Percentiles rank a stretch among this genome's conserved stretches.
These are phyloP conservation scores for Nemoura dubitans DNA, from an alignment of 2,888 invertebrate genomes.

Conservation along the genomic window DNA sequence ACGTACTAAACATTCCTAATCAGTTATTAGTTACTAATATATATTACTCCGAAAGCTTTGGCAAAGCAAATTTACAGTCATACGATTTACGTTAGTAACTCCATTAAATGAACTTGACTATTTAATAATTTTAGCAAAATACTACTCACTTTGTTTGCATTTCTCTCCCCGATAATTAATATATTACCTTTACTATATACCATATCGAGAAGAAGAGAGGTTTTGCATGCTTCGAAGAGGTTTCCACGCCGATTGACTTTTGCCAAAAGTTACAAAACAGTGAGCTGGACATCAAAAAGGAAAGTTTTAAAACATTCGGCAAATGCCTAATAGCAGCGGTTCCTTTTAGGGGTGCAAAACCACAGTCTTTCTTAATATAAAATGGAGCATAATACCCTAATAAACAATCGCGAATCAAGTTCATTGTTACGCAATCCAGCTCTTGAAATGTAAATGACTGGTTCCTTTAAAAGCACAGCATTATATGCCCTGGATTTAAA, in stretches of 20 bases:
- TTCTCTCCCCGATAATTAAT: not conserved
- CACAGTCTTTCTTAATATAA: not conserved
- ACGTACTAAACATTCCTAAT: not conserved
- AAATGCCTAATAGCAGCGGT: too few relatives aligned
- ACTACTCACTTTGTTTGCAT: conserved; percentile 13
- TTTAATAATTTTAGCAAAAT: conserved; percentile 23
- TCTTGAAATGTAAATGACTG: not conserved
- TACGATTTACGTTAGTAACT: not conserved
- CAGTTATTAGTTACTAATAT: conserved; percentile 2
- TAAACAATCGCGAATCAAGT: not conserved
- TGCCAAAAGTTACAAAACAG: too few relatives aligned
- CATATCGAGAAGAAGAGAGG: not conserved
- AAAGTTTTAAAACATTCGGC: too few relatives aligned
- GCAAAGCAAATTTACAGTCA: conserved; percentile 35
- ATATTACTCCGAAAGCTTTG: conserved; percentile 32
- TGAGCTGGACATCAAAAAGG: too few relatives aligned
- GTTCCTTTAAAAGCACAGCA: not conserved
- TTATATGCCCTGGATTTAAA: not conserved
- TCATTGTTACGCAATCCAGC: not conserved
- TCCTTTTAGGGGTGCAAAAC: not conserved
- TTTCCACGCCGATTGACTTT: too few relatives aligned
- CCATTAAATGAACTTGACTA: conserved; percentile 20
- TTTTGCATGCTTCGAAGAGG: too few relatives aligned
- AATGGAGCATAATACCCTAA: conserved; percentile 15
- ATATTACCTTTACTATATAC: not conserved